Base-by-base conservation (phyloP, 2,888 invertebrate species). In the Graphium colonna region DNA sequence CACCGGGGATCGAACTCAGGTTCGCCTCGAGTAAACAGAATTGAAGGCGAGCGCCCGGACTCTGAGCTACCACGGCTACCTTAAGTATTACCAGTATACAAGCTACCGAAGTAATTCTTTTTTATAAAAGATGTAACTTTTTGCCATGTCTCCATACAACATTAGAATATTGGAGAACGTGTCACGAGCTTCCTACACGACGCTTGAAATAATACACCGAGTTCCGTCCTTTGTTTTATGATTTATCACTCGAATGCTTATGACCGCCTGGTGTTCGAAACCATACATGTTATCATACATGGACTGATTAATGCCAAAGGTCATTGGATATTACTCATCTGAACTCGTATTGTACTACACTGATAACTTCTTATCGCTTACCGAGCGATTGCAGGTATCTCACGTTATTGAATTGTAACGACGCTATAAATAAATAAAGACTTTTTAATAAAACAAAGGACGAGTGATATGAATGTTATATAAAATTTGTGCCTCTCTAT, bases 291-390 rank as follows among this genome's bases (percentile, higher is more conserved):
- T 75, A 74, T 77, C 72, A 63, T 64, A 65, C 69, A 65, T 59
- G 58, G 70, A 76, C 73, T 71, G 78, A 82, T 80, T 77, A 74
- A 73, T 79, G 77, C 63, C 79, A 82, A 73, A 80, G 77, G 75
- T 77, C 75, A 64, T 56, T 58, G 58, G 52, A 57, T 59, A 60
- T 63, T 60, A 58, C 41, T 46, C 44, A 55, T 50, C 15, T 52
- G 56, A 57, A 57, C 44, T 48, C 50, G 45, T 54, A 42, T 59
- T 51, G 46, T 48, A 36, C 42, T 48, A 36, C 42, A 7, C 36
- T 51, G 59, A 60, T 60, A 63, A 49, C 52, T 55, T 57, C 49
- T 49, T 43, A 57, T 51, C 51, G 17, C 21, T 28, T 9, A 33
- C 18, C 28, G 28, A 17, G 9, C 36, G 42, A 36, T 48, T 52